These are phyloP conservation scores for Orientallactaga bullata DNA, from an alignment of 2,113 vertebrate genomes.

Conservation along the genomic window DNA sequence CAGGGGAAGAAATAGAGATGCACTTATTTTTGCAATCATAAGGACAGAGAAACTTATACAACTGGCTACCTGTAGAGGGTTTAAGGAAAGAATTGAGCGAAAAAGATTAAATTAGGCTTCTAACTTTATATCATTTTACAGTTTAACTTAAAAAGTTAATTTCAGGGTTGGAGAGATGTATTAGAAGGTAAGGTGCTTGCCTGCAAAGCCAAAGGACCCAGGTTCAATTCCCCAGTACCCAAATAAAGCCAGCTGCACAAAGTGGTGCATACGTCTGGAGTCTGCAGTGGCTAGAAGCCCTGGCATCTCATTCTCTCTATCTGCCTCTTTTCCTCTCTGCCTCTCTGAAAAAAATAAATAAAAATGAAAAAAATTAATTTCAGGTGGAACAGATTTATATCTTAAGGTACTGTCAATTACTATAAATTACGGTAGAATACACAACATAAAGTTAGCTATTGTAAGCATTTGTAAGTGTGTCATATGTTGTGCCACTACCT, in stretches of 20 bases:
- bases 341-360: not conserved
- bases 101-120: not conserved
- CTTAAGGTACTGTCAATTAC: not conserved
- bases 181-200: too few species aligned
- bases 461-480: not conserved
- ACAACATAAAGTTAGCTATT: not conserved
- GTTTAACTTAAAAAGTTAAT: not conserved
- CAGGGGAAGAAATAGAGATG: not conserved
- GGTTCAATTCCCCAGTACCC: too few species aligned
- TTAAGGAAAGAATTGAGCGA: not conserved
- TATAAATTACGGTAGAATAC: not conserved
- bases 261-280: too few species aligned
- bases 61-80: not conserved
- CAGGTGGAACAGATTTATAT: conserved; percentile 4
- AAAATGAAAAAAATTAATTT: too few species aligned
- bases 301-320: too few species aligned
- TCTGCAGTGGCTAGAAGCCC: too few species aligned
- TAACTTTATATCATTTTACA: conserved; percentile 25
- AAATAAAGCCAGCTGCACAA: too few species aligned
- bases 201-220: too few species aligned
- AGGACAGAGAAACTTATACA: conserved; percentile 32
- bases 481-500: not conserved
- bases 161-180: too few species aligned
- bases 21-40: conserved; percentile 48
- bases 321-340: not conserved